Conservation (phyloP, 2,113 vertebrate species). For the Atrichornis clamosus region DNA sequence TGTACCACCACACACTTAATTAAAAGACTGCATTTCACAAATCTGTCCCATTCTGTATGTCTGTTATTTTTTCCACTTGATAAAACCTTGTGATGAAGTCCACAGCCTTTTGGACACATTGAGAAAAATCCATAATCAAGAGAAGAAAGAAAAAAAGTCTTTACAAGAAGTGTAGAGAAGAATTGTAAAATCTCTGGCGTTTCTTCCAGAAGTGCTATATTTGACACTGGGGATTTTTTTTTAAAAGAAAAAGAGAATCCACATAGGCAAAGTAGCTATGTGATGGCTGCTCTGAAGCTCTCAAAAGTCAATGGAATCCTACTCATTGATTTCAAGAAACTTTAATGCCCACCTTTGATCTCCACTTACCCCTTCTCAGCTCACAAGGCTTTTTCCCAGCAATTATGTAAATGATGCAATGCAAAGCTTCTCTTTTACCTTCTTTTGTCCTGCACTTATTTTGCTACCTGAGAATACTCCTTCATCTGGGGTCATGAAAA, state of each 20-base stretch:
- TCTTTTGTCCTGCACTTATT: conserved; percentile 50
- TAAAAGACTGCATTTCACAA: neutral
- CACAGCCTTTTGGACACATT: neutral
- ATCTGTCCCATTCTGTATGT: neutral
- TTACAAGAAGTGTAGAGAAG: neutral
- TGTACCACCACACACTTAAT: neutral
- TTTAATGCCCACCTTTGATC: conserved; percentile 27
- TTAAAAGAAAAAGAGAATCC: neutral
- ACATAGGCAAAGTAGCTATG: neutral
- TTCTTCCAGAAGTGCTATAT: neutral
- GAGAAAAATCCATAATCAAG: neutral
- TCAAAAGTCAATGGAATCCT: neutral
- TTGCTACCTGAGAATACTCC: conserved; percentile 12
- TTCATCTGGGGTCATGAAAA: conserved; percentile 20
- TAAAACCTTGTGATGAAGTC: neutral
- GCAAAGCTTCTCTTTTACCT: conserved; percentile 32
- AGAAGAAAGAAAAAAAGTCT: neutral
- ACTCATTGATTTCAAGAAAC: neutral
- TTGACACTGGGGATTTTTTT: neutral
- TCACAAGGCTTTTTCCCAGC: neutral
- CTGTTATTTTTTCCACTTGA: neutral
- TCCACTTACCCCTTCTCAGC: neutral
- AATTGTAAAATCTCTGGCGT: neutral
- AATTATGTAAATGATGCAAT: conserved; percentile 47
- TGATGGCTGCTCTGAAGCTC: neutral